Percentiles rank a stretch among this genome's conserved stretches.
Evolutionary conservation across 2,888 invertebrate genomes (phyloP).

Genomic region (Acanthosepion esculentum): DNA sequence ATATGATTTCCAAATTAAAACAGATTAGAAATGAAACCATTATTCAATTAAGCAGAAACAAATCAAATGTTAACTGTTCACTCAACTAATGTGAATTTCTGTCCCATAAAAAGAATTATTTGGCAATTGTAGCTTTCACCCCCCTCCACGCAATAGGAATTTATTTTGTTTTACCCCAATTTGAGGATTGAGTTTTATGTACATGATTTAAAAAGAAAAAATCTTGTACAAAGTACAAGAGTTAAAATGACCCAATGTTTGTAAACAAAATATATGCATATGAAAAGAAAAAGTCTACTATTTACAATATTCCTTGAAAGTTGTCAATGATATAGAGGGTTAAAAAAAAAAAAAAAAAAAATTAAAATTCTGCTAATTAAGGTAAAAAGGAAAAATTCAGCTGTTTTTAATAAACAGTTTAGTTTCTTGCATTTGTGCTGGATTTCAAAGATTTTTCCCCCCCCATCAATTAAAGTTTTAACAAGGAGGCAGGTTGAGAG

Average conservation of each 20-base stretch:
- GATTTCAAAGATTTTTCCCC: neutral
- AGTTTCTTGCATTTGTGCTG: constrained; percentile 8
- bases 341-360: neutral
- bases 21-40: neutral
- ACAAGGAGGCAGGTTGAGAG: neutral
- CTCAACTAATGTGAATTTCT: neutral
- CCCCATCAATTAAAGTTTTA: neutral
- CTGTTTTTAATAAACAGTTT: neutral
- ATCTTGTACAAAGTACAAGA: constrained; percentile 35
- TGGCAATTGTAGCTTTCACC: constrained; percentile 1
- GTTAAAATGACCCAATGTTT: constrained; percentile 46
- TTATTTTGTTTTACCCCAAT: neutral
- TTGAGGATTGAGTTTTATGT: neutral
- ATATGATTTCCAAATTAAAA: neutral
- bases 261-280: constrained; percentile 39
- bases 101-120: neutral
- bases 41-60: neutral
- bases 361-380: neutral
- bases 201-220: neutral
- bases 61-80: too few relatives aligned
- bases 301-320: neutral
- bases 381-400: neutral
- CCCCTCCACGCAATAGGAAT: neutral
- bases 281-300: neutral
- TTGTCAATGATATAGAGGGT: neutral